Evolutionary conservation across 2,113 vertebrate species (phyloP).

Genomic region (Callipepla squamata): DNA sequence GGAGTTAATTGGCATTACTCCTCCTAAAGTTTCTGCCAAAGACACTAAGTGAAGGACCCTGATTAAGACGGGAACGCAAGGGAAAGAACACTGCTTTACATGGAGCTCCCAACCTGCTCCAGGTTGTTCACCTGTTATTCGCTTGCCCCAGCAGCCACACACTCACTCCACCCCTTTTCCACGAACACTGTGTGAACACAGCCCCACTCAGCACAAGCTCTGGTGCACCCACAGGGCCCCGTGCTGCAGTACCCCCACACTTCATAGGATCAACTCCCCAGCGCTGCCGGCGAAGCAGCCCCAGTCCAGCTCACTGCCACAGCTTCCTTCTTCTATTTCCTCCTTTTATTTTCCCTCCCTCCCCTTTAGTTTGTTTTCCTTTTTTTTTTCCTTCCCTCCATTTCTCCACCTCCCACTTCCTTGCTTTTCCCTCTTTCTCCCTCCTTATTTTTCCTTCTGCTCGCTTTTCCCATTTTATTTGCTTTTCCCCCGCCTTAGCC

Average conservation of each 20-base stretch:
- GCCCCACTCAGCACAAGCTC: no score
- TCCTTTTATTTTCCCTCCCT: neutral
- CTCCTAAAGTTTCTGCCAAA: conserved; percentile 4
- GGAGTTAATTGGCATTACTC: neutral
- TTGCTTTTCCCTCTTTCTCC: no score
- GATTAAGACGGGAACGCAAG: neutral
- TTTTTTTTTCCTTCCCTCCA: neutral
- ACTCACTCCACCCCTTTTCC: no score
- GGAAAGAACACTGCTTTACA: neutral
- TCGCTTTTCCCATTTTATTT: neutral
- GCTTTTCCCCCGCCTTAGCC: accelerated
- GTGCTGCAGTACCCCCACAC: no score
- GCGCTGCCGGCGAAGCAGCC: neutral
- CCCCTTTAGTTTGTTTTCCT: accelerated
- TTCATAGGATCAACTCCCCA: neutral
- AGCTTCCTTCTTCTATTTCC: neutral
- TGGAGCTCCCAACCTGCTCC: neutral
- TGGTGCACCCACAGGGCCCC: no score
- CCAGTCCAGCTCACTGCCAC: neutral
- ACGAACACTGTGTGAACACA: neutral
- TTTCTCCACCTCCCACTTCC: neutral
- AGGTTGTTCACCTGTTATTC: neutral
- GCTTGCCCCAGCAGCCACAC: neutral
- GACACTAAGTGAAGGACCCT: neutral
- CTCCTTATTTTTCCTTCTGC: neutral